Evolutionary conservation across 2,888 invertebrate species (phyloP).

Genomic region (Drosophila longiperda): DNA sequence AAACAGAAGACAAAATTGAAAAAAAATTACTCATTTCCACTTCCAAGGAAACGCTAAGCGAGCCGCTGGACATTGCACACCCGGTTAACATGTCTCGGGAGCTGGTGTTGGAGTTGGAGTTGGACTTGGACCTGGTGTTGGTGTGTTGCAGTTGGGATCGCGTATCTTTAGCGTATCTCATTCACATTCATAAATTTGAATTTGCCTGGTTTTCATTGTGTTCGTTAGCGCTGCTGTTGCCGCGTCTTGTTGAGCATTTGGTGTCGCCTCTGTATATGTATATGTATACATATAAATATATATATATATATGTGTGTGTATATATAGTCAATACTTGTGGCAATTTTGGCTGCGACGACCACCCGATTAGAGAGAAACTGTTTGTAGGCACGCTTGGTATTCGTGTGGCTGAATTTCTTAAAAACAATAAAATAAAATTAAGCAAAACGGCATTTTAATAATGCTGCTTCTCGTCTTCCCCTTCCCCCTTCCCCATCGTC

Average conservation of each 20-base stretch:
- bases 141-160: slow-evolving; percentile 19
- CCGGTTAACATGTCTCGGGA: slow-evolving; percentile 38
- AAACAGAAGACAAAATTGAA: slow-evolving; percentile 61
- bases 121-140: slow-evolving; percentile 7
- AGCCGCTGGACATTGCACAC: slow-evolving; percentile 63
- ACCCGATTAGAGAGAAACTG: slow-evolving; percentile 63
- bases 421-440: slow-evolving; percentile 82
- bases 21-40: slow-evolving; percentile 81
- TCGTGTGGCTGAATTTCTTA: slow-evolving; percentile 76
- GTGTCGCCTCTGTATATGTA: slow-evolving; percentile 17
- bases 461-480: slow-evolving; percentile 48
- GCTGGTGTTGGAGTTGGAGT: slow-evolving; percentile 4
- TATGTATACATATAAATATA: neutral
- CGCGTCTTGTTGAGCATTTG: slow-evolving; percentile 47
- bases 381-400: slow-evolving; percentile 58
- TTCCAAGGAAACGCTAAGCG: slow-evolving; percentile 75
- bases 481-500: neutral
- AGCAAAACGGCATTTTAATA: slow-evolving; percentile 82
- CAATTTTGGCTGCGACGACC: slow-evolving; percentile 44
- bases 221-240: slow-evolving; percentile 42
- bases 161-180: slow-evolving; percentile 76
- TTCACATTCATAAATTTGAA: slow-evolving; percentile 82
- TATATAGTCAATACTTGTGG: neutral
- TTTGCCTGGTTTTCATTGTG: slow-evolving; percentile 66
- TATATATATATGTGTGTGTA: no score